Evolutionary conservation across 2,113 vertebrate genomes (phyloP).

Genomic region (Sander lucioperca): DNA sequence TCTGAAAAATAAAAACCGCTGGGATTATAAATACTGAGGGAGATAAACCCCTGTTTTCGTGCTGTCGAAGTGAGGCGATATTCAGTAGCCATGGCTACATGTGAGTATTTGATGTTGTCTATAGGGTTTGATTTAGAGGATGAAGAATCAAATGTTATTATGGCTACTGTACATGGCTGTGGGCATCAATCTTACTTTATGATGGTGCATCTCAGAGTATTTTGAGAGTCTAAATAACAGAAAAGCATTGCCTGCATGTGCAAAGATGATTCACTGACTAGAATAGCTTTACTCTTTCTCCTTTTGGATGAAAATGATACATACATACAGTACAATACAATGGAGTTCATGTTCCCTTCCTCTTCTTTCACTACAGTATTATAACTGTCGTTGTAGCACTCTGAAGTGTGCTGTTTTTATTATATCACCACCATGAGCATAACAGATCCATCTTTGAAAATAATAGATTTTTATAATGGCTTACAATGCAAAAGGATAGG

Average conservation of each 20-base stretch:
- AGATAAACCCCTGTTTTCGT: constrained; percentile 69
- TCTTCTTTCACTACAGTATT: not conserved
- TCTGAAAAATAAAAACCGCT: constrained; percentile 52
- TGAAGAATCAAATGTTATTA: constrained; percentile 2
- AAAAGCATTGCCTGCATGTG: not conserved
- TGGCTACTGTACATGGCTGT: not conserved
- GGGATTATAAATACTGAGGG: constrained; percentile 71
- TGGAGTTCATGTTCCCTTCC: not conserved
- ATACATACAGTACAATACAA: not conserved
- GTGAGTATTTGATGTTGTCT: constrained; percentile 72
- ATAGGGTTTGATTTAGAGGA: constrained; percentile 8
- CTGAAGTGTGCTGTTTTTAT: not conserved
- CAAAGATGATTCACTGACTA: not conserved
- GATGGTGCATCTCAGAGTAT: not conserved
- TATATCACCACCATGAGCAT: not conserved
- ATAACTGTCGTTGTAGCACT: not conserved
- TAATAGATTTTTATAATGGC: not conserved
- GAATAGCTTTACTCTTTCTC: not conserved
- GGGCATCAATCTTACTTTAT: not conserved
- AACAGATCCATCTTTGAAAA: not conserved
- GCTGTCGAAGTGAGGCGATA: constrained; percentile 48
- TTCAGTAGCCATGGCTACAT: constrained; percentile 75
- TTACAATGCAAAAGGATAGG: not conserved
- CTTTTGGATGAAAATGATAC: not conserved
- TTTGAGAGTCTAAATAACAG: not conserved